phyloP scores from a whole-genome alignment of 1,140 invertebrate genomes.

The Lepidurus arcticus region DNA sequence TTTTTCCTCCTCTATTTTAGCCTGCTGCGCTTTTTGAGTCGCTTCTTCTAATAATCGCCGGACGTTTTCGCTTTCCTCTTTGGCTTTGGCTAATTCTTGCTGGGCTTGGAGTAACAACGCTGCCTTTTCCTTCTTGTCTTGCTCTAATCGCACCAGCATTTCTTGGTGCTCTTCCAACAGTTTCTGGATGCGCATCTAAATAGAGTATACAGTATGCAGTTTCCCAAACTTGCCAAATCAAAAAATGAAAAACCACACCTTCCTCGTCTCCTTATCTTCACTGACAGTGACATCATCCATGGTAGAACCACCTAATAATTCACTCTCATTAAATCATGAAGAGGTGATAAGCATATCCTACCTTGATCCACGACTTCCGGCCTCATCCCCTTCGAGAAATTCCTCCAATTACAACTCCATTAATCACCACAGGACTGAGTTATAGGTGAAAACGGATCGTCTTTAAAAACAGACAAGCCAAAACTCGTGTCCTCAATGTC shows the following conservation, averaged over 20 bases:
- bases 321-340: not conserved
- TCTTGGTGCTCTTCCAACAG: not conserved
- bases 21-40: not conserved
- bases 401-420: not conserved
- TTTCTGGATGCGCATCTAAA: constrained; percentile 1
- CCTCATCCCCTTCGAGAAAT: not conserved
- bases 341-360: not conserved
- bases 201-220: not conserved
- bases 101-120: not conserved
- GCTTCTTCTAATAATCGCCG: not conserved
- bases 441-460: no score
- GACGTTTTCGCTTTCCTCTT: not conserved
- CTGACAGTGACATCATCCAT: not conserved
- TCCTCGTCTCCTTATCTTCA: not conserved
- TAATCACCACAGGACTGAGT: not conserved
- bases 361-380: constrained; percentile 9
- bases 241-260: not conserved
- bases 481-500: no score
- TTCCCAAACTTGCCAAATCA: not conserved
- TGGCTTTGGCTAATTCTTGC: not conserved
- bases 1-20: not conserved
- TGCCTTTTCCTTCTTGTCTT: not conserved
- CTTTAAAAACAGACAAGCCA: no score
- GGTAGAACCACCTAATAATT: not conserved
- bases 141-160: not conserved